These are phyloP conservation scores for Aix galericulata DNA, from an alignment of 2,113 vertebrate species.

Conservation along the genomic window DNA sequence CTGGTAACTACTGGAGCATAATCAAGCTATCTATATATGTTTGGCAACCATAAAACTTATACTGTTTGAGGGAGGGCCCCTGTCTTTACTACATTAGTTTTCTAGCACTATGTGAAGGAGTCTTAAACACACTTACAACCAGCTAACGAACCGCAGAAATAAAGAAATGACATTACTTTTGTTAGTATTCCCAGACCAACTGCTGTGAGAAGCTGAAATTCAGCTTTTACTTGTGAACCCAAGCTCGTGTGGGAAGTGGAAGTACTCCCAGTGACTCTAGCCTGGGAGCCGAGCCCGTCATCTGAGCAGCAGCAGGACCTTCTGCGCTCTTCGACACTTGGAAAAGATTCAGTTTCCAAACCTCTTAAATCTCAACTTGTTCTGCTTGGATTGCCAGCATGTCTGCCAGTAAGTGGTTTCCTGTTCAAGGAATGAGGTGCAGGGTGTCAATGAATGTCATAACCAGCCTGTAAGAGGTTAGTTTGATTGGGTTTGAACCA, in stretches of 20 bases:
- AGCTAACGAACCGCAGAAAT: neutral
- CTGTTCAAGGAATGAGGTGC: neutral
- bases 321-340: neutral
- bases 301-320: neutral
- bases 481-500: neutral
- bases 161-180: neutral
- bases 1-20: neutral
- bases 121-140: neutral
- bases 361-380: neutral
- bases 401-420: neutral
- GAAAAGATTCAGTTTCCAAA: neutral
- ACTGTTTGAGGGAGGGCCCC: neutral
- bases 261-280: neutral
- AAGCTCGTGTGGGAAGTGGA: neutral
- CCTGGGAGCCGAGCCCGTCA: neutral
- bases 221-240: neutral
- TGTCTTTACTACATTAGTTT: neutral
- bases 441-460: constrained; percentile 3
- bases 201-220: neutral
- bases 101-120: neutral
- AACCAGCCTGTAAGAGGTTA: neutral
- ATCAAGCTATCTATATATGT: neutral
- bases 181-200: neutral
- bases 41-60: neutral
- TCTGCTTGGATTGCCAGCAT: neutral